Conservation (phyloP, 2,888 invertebrate genomes). For the Marronus borbonicus region DNA sequence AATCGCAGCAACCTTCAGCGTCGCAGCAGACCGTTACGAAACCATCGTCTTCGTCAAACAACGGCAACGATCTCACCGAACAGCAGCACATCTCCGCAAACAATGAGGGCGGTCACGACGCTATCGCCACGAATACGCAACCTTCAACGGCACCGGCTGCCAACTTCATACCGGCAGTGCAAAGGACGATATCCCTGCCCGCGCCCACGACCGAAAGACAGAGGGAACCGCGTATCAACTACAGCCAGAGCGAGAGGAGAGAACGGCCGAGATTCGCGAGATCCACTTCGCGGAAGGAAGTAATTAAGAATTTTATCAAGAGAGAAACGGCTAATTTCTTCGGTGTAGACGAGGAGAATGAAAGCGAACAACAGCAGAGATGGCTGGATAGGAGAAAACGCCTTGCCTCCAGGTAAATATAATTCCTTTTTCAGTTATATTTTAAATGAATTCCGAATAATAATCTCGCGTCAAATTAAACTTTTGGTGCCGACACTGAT, state of each 20-base stretch:
- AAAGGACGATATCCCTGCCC: conserved; percentile 60
- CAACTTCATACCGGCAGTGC: conserved; percentile 58
- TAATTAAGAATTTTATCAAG: conserved; percentile 79
- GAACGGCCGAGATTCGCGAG: conserved; percentile 67
- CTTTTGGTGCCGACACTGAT: too few species aligned
- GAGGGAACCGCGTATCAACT: conserved; percentile 59
- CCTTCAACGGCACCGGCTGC: conserved; percentile 41
- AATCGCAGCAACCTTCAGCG: conserved; percentile 50
- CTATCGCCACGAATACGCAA: conserved; percentile 32
- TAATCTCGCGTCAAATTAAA: background rate
- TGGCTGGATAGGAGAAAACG: conserved; percentile 88
- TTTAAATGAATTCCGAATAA: background rate
- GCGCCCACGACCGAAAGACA: conserved; percentile 57
- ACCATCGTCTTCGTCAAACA: background rate
- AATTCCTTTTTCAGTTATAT: background rate
- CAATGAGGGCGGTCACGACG: conserved; percentile 39
- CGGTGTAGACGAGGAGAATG: conserved; percentile 85
- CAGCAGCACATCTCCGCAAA: conserved; percentile 38
- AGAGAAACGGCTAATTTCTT: conserved; percentile 89
- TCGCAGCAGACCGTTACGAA: conserved; percentile 29
- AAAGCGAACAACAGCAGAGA: conserved; percentile 80
- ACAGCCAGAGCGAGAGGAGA: conserved; percentile 68
- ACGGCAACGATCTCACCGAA: conserved; percentile 38
- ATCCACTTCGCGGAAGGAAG: conserved; percentile 69
- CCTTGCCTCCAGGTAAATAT: conserved; percentile 81